Evolutionary conservation across 2,113 vertebrate species (phyloP).

Genomic region (Pedionomus torquatus): DNA sequence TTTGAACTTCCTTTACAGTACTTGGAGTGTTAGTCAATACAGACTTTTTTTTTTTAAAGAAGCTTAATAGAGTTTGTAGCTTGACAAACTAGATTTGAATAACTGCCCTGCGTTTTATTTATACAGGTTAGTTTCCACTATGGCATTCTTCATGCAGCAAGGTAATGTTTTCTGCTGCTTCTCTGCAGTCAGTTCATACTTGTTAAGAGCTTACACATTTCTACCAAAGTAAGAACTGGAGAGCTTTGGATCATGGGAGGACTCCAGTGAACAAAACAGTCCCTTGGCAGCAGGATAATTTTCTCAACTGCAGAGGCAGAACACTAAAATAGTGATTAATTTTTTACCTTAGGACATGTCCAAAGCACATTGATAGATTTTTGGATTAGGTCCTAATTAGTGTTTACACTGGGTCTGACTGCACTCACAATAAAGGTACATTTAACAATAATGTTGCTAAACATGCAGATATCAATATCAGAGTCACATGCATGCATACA

Average conservation of each 20-base stretch:
- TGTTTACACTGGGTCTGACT: conserved; percentile 1
- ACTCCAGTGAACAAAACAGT: neutral
- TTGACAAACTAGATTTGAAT: neutral
- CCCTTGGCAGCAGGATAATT: neutral
- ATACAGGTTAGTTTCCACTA: neutral
- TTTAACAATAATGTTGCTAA: no score
- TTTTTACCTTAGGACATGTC: neutral
- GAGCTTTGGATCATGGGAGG: neutral
- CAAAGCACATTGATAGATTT: conserved; percentile 8
- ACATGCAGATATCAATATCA: no score
- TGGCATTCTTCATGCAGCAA: neutral
- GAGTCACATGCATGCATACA: rapidly evolving
- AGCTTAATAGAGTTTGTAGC: neutral
- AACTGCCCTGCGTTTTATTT: neutral
- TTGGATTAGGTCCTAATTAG: conserved; percentile 23
- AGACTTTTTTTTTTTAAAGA: neutral
- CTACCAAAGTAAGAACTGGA: neutral
- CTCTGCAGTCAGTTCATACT: neutral
- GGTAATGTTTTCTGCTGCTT: neutral
- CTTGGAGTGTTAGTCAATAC: neutral
- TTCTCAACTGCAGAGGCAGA: neutral
- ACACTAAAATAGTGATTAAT: neutral
- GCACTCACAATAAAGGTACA: neutral
- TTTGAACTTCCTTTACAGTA: neutral
- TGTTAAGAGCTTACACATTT: neutral